Base-by-base conservation (phyloP, 1,140 invertebrate genomes). In the Drosophila nigrodunni region DNA sequence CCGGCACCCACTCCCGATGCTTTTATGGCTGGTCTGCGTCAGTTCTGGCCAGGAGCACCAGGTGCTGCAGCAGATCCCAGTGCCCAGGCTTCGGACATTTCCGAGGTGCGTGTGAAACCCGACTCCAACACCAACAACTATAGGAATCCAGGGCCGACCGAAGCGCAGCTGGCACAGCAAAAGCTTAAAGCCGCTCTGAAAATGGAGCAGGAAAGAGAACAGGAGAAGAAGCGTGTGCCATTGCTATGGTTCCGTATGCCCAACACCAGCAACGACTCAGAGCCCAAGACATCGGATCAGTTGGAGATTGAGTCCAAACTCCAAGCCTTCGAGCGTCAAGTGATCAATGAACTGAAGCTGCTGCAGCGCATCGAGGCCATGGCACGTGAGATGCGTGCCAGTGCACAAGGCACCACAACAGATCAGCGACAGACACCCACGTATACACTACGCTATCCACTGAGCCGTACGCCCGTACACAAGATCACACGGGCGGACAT, bases 401-500 rank as follows among this genome's bases (percentile, higher is more conserved):
- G 15, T 59, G 78, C 74, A 0, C 65, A 78, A 6, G 49, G 43
- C 0, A 35, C 11, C 7, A 35, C 11, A 39, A 9, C 10, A 9
- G 37, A n/a, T 10, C 9, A 34, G 7, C 39, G 13, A 7, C 39
- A 39, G 3, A 21, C 8, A 44, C 62, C 11, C 37, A 15, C 75
- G 8, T 82, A 75, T 35, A 73, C 70, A 43, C n/a, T 90, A 9
- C 64, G 59, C 9, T 87, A 89, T 62, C 72, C 86, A 0, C 43
- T 92, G 1, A 92, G 77, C 50, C 77, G 73, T 0, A 92, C 83
- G 0, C 90, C 90, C 5, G 77, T 92, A 0, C 85, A 92, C 35
- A 90, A 92, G 73, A 92, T 92, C 62, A 92, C 90, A 0, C 57
- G 76, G 1, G 61, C 68, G 5, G 90, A 92, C 37, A 91, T 92